Evolutionary conservation across 2,888 invertebrate genomes (phyloP).

Genomic region (Didymodactylos carnosus): DNA sequence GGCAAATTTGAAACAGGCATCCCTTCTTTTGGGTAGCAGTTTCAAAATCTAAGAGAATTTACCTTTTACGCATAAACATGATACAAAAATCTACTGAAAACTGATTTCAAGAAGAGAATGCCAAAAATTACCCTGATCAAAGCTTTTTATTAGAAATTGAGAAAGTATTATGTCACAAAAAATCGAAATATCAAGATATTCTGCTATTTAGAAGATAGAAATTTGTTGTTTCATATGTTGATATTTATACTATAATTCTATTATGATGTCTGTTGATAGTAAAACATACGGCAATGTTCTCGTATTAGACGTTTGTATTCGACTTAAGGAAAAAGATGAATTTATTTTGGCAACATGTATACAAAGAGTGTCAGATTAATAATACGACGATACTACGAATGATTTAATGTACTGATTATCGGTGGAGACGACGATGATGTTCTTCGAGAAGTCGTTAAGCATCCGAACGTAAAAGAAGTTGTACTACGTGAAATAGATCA

Average conservation of each 20-base stretch:
- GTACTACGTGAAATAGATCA: slow-evolving; percentile 78
- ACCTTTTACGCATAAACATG: too few relatives aligned
- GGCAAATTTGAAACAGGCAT: too few relatives aligned
- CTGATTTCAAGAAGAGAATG: slow-evolving; percentile 66
- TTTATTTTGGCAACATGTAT: slow-evolving; percentile 67
- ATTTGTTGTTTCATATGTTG: neutral
- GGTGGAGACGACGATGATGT: slow-evolving; percentile 13
- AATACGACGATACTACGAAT: neutral
- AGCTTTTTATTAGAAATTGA: slow-evolving; percentile 66
- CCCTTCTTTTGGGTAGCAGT: too few relatives aligned
- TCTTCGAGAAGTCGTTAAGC: slow-evolving; percentile 9
- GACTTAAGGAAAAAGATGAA: slow-evolving; percentile 84
- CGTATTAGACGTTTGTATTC: slow-evolving; percentile 82
- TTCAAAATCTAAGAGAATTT: too few relatives aligned
- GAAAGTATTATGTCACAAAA: slow-evolving; percentile 53
- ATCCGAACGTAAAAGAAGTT: slow-evolving; percentile 8
- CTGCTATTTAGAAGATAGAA: slow-evolving; percentile 55
- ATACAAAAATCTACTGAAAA: neutral
- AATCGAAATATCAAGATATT: slow-evolving; percentile 64
- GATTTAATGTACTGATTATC: slow-evolving; percentile 2
- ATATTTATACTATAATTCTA: too few relatives aligned
- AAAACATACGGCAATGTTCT: slow-evolving; percentile 61
- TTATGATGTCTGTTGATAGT: slow-evolving; percentile 35
- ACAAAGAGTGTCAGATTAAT: neutral
- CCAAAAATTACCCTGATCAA: slow-evolving; percentile 72